Base-by-base conservation (phyloP, 1,140 invertebrate genomes). In the Zaprionus camerounensis region DNA sequence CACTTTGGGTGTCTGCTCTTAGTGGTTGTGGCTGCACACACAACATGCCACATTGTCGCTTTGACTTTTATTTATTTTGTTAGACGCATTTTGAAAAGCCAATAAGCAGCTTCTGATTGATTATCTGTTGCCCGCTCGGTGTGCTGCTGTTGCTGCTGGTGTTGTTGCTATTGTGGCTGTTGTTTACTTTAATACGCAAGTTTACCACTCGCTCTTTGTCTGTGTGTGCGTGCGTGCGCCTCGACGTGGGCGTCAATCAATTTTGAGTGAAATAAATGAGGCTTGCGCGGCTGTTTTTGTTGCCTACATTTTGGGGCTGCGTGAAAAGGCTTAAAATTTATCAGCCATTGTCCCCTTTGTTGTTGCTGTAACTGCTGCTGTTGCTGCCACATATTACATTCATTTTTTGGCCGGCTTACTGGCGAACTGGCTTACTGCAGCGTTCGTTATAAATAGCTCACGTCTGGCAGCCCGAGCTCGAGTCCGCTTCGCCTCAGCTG, bases 51-150 rank as follows among this genome's bases (percentile, higher is more conserved):
- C 83, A 87, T 75, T 87, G 80, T 82, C 83, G 83, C 83, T 75
- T 76, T 77, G 80, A 87, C 83, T 87, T 87, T 87, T 86, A 86
- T 87, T 86, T 86, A 86, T 86, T 86, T 86, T 87, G 76, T 82
- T 87, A 74, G 83, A 86, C 76, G 83, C 80, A 82, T 87, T 87
- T 86, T 86, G 83, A 86, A 87, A 86, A 86, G 83, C 83, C 83
- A 86, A 86, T 86, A 86, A 86, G 83, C 83, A 87, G 83, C 83
- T 75, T 80, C 83, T 86, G 83, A 86, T 87, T 86, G 83, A 86
- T 86, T 86, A 86, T 86, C 83, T 82, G 72, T 70, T 82, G 80
- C 63, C 80, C 56, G 56, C 46, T 74, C 75, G 58, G 57, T 82
- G 80, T 67, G 61, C 61, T 38, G 31, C 12, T 73, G 59, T 11